Percentiles rank a stretch among this genome's conserved stretches.
Conservation (phyloP, 1,140 invertebrate genomes). For the Eufriesea mexicana region DNA sequence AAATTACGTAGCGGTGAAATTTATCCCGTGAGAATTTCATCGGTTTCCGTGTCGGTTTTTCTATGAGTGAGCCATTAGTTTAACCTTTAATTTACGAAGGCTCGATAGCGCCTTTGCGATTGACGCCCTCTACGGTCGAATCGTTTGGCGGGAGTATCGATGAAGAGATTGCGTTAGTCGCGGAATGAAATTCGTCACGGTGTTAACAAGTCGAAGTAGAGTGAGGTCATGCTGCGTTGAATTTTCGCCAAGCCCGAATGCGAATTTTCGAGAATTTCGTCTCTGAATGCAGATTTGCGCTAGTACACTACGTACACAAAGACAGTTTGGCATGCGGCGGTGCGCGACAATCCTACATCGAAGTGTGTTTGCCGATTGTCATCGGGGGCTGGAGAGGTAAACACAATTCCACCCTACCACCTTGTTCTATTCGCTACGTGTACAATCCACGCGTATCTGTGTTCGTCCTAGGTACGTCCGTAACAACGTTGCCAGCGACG, state of each 20-base stretch:
- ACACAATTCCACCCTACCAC: slow-evolving; percentile 70
- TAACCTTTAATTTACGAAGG: not conserved
- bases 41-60: not conserved
- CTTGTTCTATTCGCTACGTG: slow-evolving; percentile 41
- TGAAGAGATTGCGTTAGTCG: slow-evolving; percentile 3
- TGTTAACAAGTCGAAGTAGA: not conserved
- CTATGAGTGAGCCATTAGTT: not conserved
- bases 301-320: slow-evolving; percentile 53
- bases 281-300: slow-evolving; percentile 63
- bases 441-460: slow-evolving; percentile 46
- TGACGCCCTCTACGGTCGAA: not conserved
- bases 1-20: not conserved
- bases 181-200: not conserved
- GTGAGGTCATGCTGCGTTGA: not conserved
- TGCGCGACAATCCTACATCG: slow-evolving; percentile 72
- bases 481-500: slow-evolving; percentile 50
- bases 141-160: slow-evolving; percentile 15
- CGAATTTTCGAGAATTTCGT: slow-evolving; percentile 59
- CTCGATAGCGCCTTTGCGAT: not conserved
- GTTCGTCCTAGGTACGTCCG: not conserved
- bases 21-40: not conserved
- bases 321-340: slow-evolving; percentile 69
- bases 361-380: slow-evolving; percentile 74
- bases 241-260: not conserved
- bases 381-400: slow-evolving; percentile 73